Evolutionary conservation across 2,113 vertebrate genomes (phyloP), one percentile per base, ranked within the genome.

Genomic region (Rhinolophus ferrumequinum): DNA sequence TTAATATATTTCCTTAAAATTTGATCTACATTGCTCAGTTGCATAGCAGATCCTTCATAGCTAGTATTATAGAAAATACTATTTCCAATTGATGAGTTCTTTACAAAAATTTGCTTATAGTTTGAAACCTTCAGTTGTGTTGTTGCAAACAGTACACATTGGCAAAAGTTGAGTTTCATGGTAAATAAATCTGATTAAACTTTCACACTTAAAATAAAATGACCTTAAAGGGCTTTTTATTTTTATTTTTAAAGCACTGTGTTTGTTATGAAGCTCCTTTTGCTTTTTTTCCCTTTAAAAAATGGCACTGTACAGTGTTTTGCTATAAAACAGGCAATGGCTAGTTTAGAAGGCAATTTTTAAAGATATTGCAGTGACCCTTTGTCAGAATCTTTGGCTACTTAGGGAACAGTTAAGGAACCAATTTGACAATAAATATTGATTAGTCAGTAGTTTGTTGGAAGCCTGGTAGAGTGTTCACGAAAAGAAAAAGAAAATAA

Each of bases 261-360:
- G 8, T 64, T 73, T 73, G 47, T 80, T 52, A 13, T 50, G 9
- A 81, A 94, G 13, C 18, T 69, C 56, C 28, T 89, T 85, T 93
- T 90, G 67, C 41, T 72, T 93, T 54, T 95, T 90, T 91, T 21
- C 67, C 41, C 82, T 81, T 90, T 54, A 16, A 56, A 93, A 85
- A 72, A 70, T 83, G 24, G 52, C 47, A 62, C 44, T 82, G 14
- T 70, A 52, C 26, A 15, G 7, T 83, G 50, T 80, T 64, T 81
- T 24, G 2, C 64, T 95, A 0, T 82, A 47, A 44, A 91, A 16
- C 22, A 62, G 54, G 66, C 18, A 30, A 28, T 79, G 76, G 8
- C 73, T n/a, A 47, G 52, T 85, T 89, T 52, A 80, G 22, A 94
- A 72, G 67, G 47, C 52, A 66, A 8, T 87, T 75, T 86, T 52